phyloP scores from a whole-genome alignment of 64 coral and sea anemone species.

The Exaiptasia diaphana region DNA sequence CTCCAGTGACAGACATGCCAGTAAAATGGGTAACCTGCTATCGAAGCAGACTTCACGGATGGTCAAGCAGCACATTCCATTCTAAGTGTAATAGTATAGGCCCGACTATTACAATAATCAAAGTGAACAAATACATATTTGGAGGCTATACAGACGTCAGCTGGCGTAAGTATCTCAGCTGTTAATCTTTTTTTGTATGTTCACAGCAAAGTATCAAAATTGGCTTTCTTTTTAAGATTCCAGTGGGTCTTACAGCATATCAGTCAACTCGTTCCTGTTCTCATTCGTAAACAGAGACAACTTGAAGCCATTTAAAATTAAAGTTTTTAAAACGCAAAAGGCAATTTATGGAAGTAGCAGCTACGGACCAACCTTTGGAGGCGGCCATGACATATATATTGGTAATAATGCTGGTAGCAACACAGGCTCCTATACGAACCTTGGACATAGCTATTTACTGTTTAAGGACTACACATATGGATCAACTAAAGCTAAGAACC shows the following conservation, averaged over 20 bases:
- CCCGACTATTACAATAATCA: constrained; percentile 63
- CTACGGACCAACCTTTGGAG: constrained; percentile 64
- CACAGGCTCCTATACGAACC: constrained; percentile 13
- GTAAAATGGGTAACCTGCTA: constrained; percentile 70
- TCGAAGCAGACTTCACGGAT: constrained; percentile 44
- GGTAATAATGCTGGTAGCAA: constrained; percentile 20
- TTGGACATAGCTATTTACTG: constrained; percentile 3
- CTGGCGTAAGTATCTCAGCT: constrained; percentile 89
- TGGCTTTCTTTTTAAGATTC: constrained; percentile 36
- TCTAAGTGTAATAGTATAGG: constrained; percentile 39
- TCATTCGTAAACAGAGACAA: constrained; percentile 47
- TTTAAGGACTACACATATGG: constrained; percentile 9
- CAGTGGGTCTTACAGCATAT: constrained; percentile 6
- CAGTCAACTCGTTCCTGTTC: constrained; percentile 40
- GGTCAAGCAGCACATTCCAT: constrained; percentile 72
- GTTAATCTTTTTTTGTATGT: not conserved
- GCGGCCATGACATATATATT: constrained; percentile 45
- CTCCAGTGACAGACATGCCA: constrained; percentile 43
- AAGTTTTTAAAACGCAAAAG: not conserved
- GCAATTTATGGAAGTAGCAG: constrained; percentile 38
- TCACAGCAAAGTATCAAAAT: not conserved
- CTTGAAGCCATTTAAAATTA: constrained; percentile 31
- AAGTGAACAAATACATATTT: constrained; percentile 67
- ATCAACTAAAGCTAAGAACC: not conserved
- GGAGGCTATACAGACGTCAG: constrained; percentile 62